Percentiles rank a stretch among this genome's conserved stretches.
phyloP scores from a whole-genome alignment of 2,113 vertebrate genomes.

The Nanorana parkeri region DNA sequence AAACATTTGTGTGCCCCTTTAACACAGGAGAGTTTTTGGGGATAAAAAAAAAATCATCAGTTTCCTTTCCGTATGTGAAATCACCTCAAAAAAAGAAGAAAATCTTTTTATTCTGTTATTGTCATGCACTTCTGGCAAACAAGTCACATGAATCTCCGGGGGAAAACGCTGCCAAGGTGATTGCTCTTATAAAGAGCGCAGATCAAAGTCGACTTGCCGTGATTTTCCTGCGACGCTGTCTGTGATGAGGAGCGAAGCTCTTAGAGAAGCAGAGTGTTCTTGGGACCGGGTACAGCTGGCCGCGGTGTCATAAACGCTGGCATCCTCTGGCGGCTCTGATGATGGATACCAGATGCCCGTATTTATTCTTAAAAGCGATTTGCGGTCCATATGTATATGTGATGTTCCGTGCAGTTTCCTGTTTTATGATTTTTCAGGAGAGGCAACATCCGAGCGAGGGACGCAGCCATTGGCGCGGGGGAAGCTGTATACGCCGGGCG shows the following conservation, averaged over 20 bases:
- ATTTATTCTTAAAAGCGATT: slow-evolving; percentile 1
- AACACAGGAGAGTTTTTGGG: too few species aligned
- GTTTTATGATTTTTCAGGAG: not conserved
- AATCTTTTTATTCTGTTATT: too few species aligned
- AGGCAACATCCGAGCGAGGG: not conserved
- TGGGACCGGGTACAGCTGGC: slow-evolving; percentile 15
- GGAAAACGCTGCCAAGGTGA: not conserved
- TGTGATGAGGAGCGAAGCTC: slow-evolving; percentile 24
- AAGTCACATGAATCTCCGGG: too few species aligned
- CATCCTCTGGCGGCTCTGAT: not conserved
- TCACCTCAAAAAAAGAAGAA: too few species aligned
- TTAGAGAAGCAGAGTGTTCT: not conserved
- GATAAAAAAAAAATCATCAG: too few species aligned
- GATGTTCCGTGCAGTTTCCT: slow-evolving; percentile 9
- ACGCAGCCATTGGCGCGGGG: not conserved
- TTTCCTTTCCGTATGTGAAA: too few species aligned
- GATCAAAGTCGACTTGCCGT: not conserved
- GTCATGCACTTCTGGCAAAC: too few species aligned
- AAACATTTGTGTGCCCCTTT: too few species aligned
- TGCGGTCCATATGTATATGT: not conserved
- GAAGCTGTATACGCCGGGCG: not conserved
- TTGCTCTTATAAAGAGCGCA: not conserved
- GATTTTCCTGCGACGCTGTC: not conserved
- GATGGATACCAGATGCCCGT: slow-evolving; percentile 23
- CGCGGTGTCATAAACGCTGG: slow-evolving; percentile 9